Evolutionary conservation across 1,140 invertebrate genomes (phyloP), one percentile per base, ranked within the genome.

Genomic region (Carposina sasakii): DNA sequence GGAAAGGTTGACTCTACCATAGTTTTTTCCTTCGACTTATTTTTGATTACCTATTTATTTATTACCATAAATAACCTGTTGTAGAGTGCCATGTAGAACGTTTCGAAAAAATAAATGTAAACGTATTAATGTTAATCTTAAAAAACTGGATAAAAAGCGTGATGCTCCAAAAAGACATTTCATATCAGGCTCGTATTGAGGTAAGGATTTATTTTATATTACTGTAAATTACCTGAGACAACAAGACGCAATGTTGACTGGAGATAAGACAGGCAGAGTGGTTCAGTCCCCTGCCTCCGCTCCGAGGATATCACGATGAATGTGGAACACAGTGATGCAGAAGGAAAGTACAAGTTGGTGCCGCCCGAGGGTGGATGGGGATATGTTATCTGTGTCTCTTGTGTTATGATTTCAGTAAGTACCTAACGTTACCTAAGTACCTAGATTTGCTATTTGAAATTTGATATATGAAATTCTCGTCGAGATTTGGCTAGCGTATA

Each of bases 301-400:
- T 48, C 13, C 16, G 33, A 21, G 8, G 24, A 40, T 26, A 69
- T 67, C 60, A 57, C 40, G 44, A 55, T 40, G 8, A 59, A 57
- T 24, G 59, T 61, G 31, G 37, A 15, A 12, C 8, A 21, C 31
- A 20, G 12, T n/a, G 40, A 50, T 28, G 60, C 49, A 28, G 50
- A 17, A 48, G 65, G 56, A 42, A 67, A 60, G 48, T 69, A 61
- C 59, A 52, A 64, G 47, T 31, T 63, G 1, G 65, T 72, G 8
- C 54, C 79, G 1, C 79, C 79, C 2, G 76, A 83, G 34, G 76
- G 76, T 12, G 76, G 79, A 1, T 83, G 63, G 60, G 76, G 79
- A n/a, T 77, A 77, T 40, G 23, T 72, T 20, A 70, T 77, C 37
- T 66, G 57, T 36, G 22, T 79, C 6, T 64, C 65, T 2, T 48